Conservation (phyloP, 1,140 invertebrate species). For the Leptestheria dahalacensis region DNA sequence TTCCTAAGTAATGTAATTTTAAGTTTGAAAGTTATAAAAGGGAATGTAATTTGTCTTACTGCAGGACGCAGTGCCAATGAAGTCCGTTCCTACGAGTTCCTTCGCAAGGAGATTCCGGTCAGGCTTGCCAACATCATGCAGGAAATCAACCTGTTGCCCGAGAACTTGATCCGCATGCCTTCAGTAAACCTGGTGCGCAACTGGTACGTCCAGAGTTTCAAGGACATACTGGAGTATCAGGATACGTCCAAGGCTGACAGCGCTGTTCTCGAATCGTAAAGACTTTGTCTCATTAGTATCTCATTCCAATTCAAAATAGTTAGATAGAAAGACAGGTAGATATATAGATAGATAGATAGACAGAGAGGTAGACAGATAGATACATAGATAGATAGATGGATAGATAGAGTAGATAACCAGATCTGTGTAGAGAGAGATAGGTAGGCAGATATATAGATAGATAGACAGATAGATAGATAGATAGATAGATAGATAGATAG, state of each 20-base stretch:
- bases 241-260: constrained; percentile 42
- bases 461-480: too few species aligned
- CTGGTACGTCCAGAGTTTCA: constrained; percentile 83
- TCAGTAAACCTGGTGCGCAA: constrained; percentile 74
- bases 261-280: constrained; percentile 42
- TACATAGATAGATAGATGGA: too few species aligned
- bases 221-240: constrained; percentile 77
- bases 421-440: too few species aligned
- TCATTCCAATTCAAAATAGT: background rate
- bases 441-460: too few species aligned
- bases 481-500: too few species aligned
- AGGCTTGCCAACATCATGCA: constrained; percentile 96
- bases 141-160: constrained; percentile 84
- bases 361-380: too few species aligned
- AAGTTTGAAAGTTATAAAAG: too few species aligned
- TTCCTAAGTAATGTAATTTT: too few species aligned
- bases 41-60: constrained; percentile 35
- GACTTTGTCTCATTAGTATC: constrained; percentile 17
- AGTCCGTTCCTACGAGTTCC: constrained; percentile 75
- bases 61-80: constrained; percentile 77
- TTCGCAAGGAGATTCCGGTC: constrained; percentile 90
- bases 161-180: constrained; percentile 72
- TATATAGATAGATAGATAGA: too few species aligned
- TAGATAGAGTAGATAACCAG: too few species aligned
- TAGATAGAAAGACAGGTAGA: too few species aligned